Conservation (phyloP, 92 coral and sea anemone species). For the Isaurus tuberculatus region DNA sequence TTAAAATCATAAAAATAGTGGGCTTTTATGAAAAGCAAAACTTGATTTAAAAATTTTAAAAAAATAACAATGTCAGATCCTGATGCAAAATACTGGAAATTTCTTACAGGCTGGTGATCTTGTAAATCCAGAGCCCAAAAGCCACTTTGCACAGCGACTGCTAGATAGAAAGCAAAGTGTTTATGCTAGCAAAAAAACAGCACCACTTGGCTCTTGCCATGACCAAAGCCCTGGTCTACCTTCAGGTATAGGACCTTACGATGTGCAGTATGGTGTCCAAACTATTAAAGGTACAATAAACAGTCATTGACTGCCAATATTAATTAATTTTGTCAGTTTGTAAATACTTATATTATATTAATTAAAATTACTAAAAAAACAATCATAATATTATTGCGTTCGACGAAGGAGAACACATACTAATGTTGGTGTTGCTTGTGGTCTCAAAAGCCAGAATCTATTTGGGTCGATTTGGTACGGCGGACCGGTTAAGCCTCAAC, state of each 20-base stretch:
- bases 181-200: slow-evolving; percentile 85
- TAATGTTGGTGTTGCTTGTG: no score
- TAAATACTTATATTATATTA: no score
- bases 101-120: slow-evolving; percentile 89
- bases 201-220: slow-evolving; percentile 88
- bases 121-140: slow-evolving; percentile 83
- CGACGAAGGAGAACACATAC: no score
- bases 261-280: slow-evolving; percentile 88
- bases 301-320: neutral
- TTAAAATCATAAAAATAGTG: no score
- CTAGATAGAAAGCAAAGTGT: slow-evolving; percentile 85
- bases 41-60: neutral
- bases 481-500: no score
- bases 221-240: slow-evolving; percentile 90
- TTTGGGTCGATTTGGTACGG: no score
- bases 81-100: neutral
- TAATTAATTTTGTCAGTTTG: no score
- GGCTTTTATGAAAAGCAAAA: neutral
- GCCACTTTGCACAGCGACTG: slow-evolving; percentile 85
- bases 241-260: slow-evolving; percentile 81
- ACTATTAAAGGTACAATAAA: slow-evolving; percentile 80
- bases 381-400: no score
- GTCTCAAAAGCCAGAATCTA: no score
- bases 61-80: neutral
- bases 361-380: no score